Evolutionary conservation across 1,140 invertebrate species (phyloP).

Genomic region (Drosophila erecta): DNA sequence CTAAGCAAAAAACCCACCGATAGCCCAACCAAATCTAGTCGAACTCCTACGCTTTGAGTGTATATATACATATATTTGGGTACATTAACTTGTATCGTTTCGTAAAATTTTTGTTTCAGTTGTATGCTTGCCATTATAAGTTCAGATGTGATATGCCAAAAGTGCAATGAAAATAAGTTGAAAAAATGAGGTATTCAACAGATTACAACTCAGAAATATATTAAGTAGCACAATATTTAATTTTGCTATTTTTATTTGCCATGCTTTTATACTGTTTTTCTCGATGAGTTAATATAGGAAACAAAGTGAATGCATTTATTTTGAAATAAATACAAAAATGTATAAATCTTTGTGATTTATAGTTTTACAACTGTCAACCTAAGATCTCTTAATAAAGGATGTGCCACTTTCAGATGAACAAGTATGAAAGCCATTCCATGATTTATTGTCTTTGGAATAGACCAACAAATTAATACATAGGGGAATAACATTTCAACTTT

Average conservation of each 20-base stretch:
- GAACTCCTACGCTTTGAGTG: slow-evolving; percentile 49
- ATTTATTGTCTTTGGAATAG: too few species aligned
- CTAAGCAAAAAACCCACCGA: slow-evolving; percentile 57
- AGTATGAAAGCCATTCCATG: background rate
- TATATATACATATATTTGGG: slow-evolving; percentile 26
- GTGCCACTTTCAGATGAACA: background rate
- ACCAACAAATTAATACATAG: too few species aligned
- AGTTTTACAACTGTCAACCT: background rate
- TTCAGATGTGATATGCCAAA: slow-evolving; percentile 67
- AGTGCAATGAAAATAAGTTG: slow-evolving; percentile 38
- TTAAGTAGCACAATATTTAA: slow-evolving; percentile 49
- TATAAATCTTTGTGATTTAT: slow-evolving; percentile 7
- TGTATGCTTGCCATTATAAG: slow-evolving; percentile 57
- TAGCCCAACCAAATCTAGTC: slow-evolving; percentile 55
- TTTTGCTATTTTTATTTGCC: slow-evolving; percentile 16
- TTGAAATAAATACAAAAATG: background rate
- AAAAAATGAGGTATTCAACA: slow-evolving; percentile 7
- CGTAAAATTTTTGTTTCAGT: slow-evolving; percentile 29
- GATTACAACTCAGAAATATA: slow-evolving; percentile 33
- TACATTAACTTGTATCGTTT: slow-evolving; percentile 45
- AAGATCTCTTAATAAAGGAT: background rate
- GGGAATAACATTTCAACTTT: background rate
- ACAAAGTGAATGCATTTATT: slow-evolving; percentile 26
- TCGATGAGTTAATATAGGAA: slow-evolving; percentile 16
- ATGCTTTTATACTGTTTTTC: slow-evolving; percentile 8